A percentile compares a stretch with the other conserved stretches of the same genome.
These are phyloP conservation scores for Caenorhabditis drosophilae DNA, from an alignment of 2,888 invertebrate species.

Conservation along the genomic window DNA sequence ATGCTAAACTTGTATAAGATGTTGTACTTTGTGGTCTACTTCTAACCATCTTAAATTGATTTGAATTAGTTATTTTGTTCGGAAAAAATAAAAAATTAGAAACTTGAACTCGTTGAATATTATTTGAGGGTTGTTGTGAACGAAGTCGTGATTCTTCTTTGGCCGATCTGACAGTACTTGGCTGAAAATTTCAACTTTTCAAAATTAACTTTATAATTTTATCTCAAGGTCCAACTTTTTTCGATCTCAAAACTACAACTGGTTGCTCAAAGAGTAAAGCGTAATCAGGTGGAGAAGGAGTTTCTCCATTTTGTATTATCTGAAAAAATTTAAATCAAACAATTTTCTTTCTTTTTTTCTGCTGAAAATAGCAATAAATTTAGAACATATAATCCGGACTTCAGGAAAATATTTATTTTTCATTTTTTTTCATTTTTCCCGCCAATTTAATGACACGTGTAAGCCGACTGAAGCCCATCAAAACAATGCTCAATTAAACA, in stretches of 20 bases:
- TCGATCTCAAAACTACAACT: constrained; percentile 32
- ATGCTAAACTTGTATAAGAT: constrained; percentile 55
- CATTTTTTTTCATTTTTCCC: too few species aligned
- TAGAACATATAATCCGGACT: neutral
- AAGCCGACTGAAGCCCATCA: too few species aligned
- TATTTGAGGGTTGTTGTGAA: constrained; percentile 45
- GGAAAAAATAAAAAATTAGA: neutral
- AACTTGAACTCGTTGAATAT: constrained; percentile 46
- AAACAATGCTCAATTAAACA: too few species aligned
- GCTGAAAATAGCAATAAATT: too few species aligned
- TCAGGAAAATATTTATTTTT: neutral
- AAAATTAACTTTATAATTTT: neutral
- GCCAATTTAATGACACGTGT: too few species aligned
- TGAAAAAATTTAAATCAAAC: constrained; percentile 12
- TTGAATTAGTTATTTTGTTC: constrained; percentile 1
- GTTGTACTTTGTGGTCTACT: constrained; percentile 48
- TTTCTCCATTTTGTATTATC: constrained; percentile 34
- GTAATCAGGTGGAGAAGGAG: constrained; percentile 36
- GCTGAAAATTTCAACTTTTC: constrained; percentile 15
- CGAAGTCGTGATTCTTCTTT: constrained; percentile 54
- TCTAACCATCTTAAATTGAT: constrained; percentile 40
- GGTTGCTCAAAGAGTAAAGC: constrained; percentile 31
- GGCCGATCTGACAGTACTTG: constrained; percentile 49
- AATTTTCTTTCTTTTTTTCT: constrained; percentile 1
- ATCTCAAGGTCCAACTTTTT: constrained; percentile 15